These are phyloP conservation scores for Pseudanteris insignis DNA, from an alignment of 2,888 invertebrate species.

Conservation along the genomic window DNA sequence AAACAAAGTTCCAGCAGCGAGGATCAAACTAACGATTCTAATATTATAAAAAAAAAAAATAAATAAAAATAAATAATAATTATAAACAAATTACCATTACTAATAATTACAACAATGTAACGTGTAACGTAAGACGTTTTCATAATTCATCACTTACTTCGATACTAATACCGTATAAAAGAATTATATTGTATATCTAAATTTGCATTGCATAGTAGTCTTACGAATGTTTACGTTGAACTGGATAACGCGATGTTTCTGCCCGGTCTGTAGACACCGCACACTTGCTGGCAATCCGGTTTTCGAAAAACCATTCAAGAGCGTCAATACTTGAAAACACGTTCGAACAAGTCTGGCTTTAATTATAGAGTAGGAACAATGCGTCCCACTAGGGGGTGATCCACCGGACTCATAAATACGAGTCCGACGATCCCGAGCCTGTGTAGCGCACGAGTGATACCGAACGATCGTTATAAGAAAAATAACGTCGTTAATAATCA, in stretches of 20 bases:
- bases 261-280: slow-evolving; percentile 6
- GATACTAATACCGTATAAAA: no score
- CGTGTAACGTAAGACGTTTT: no score
- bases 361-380: slow-evolving; percentile 39
- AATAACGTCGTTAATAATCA: no score
- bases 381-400: slow-evolving; percentile 23
- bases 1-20: slow-evolving; percentile 11
- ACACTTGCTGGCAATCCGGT: slow-evolving; percentile 25
- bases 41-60: no score
- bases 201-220: no score
- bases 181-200: no score
- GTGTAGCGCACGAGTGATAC: no score
- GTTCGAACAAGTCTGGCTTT: slow-evolving; percentile 34
- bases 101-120: not conserved
- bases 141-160: no score
- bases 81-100: not conserved
- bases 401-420: slow-evolving; percentile 33
- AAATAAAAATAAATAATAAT: no score
- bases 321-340: slow-evolving; percentile 36
- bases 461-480: no score
- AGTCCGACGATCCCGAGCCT: slow-evolving; percentile 14
- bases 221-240: slow-evolving; percentile 5
- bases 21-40: slow-evolving; percentile 22
- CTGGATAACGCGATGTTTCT: slow-evolving; percentile 11
- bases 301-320: slow-evolving; percentile 31